A percentile compares a stretch with the other conserved stretches of the same genome.
These are phyloP conservation scores for Vulpes vulpes DNA, from an alignment of 2,113 vertebrate genomes.

Conservation along the genomic window DNA sequence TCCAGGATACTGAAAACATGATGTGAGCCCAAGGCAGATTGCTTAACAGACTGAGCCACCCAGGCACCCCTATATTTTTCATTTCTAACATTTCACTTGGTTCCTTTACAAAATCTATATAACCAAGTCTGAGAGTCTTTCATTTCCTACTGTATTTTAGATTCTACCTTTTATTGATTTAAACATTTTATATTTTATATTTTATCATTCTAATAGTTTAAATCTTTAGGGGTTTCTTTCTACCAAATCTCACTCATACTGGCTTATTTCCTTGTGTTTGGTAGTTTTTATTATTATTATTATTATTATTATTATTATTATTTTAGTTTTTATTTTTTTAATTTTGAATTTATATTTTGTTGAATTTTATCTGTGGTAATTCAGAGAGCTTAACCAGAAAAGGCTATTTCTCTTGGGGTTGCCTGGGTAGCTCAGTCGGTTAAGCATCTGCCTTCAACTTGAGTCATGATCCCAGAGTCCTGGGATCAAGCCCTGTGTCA, in stretches of 20 bases:
- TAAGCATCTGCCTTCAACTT: too few species aligned
- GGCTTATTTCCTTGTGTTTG: not conserved
- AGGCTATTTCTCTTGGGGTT: not conserved
- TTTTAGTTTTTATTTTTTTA: not conserved
- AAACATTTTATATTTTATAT: conserved; percentile 21
- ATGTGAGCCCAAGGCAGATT: too few species aligned
- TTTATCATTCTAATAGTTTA: conserved; percentile 29
- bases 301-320: not conserved
- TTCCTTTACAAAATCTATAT: not conserved
- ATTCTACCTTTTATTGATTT: conserved; percentile 43
- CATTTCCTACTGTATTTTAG: not conserved
- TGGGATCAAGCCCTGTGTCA: too few species aligned
- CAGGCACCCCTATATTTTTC: too few species aligned
- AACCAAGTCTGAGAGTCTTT: not conserved
- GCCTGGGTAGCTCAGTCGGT: too few species aligned
- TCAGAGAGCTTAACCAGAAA: not conserved
- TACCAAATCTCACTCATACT: not conserved
- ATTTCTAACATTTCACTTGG: not conserved
- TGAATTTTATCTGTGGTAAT: not conserved
- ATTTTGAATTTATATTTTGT: not conserved
- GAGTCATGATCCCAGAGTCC: too few species aligned
- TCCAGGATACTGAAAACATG: too few species aligned
- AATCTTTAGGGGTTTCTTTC: not conserved
- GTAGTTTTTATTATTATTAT: not conserved
- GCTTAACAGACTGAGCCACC: too few species aligned